phyloP scores from a whole-genome alignment of 1,140 invertebrate species.

The Papilio glaucus region DNA sequence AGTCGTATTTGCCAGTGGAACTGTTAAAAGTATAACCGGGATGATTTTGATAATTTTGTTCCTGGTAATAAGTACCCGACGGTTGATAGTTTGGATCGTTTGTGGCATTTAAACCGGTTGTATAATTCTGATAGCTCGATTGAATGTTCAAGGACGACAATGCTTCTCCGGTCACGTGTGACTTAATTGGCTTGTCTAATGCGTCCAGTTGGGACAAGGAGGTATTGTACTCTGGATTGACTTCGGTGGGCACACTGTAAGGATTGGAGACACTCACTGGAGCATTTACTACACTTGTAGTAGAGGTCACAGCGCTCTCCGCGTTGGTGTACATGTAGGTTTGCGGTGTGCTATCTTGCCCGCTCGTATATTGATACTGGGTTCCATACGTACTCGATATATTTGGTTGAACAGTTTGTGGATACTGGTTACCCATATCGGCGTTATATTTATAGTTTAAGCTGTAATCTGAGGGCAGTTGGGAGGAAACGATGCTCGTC shows the following conservation, averaged over 20 bases:
- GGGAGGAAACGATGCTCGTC: slow-evolving; percentile 50
- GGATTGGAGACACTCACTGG: slow-evolving; percentile 43
- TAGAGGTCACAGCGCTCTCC: slow-evolving; percentile 51
- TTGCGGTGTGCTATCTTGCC: slow-evolving; percentile 54
- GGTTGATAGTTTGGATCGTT: slow-evolving; percentile 40
- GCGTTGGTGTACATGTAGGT: slow-evolving; percentile 61
- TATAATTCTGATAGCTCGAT: slow-evolving; percentile 57
- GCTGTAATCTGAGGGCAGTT: slow-evolving; percentile 56
- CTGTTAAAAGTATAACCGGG: slow-evolving; percentile 83
- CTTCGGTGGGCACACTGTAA: slow-evolving; percentile 48
- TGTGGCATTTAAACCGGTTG: slow-evolving; percentile 37
- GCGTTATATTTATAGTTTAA: slow-evolving; percentile 64
- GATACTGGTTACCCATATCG: slow-evolving; percentile 51
- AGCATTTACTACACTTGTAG: slow-evolving; percentile 48
- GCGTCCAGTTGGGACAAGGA: slow-evolving; percentile 64
- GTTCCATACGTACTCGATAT: slow-evolving; percentile 46
- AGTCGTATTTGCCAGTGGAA: slow-evolving; percentile 79
- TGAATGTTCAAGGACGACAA: slow-evolving; percentile 50
- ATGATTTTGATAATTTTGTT: slow-evolving; percentile 81
- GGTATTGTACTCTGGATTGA: slow-evolving; percentile 43
- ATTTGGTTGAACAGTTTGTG: slow-evolving; percentile 42
- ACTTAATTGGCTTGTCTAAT: slow-evolving; percentile 75
- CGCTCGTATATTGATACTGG: slow-evolving; percentile 54
- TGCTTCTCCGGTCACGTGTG: slow-evolving; percentile 75
- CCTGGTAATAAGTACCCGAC: slow-evolving; percentile 44